phyloP scores from a whole-genome alignment of 2,888 invertebrate species.

The Netelia melanura region DNA sequence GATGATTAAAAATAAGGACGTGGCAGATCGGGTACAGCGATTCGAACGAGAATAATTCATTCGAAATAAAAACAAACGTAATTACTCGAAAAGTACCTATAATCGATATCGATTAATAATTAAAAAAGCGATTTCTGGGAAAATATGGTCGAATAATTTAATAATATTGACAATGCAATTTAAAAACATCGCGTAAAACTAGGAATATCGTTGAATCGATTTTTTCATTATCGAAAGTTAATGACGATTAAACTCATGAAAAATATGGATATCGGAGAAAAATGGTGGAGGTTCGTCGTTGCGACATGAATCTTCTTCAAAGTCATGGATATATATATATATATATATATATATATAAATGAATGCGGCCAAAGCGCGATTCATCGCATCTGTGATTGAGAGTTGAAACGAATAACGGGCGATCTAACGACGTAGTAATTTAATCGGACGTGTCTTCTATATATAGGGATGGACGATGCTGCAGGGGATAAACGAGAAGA shows the following conservation, averaged over 20 bases:
- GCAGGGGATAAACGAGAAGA: constrained; percentile 31
- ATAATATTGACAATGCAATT: too few relatives aligned
- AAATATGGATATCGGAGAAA: background rate
- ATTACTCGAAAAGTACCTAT: too few relatives aligned
- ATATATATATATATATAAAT: too few relatives aligned
- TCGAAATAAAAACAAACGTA: background rate
- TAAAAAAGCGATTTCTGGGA: background rate
- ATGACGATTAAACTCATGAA: too few relatives aligned
- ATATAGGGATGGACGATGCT: constrained; percentile 1
- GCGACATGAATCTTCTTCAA: background rate
- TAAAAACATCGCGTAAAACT: too few relatives aligned
- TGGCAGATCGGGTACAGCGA: background rate
- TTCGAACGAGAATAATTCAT: background rate
- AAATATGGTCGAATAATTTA: too few relatives aligned
- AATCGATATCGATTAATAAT: background rate
- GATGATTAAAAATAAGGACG: background rate
- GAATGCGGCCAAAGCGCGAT: background rate
- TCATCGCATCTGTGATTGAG: constrained; percentile 23
- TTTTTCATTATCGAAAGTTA: too few relatives aligned
- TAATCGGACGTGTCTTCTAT: constrained; percentile 50
- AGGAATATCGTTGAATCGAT: too few relatives aligned
- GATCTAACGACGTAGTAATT: constrained; percentile 65
- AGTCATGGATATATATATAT: background rate
- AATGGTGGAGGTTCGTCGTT: background rate
- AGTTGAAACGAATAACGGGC: constrained; percentile 53